Evolutionary conservation across 2,113 vertebrate species (phyloP).

Genomic region (Callorhinus ursinus): DNA sequence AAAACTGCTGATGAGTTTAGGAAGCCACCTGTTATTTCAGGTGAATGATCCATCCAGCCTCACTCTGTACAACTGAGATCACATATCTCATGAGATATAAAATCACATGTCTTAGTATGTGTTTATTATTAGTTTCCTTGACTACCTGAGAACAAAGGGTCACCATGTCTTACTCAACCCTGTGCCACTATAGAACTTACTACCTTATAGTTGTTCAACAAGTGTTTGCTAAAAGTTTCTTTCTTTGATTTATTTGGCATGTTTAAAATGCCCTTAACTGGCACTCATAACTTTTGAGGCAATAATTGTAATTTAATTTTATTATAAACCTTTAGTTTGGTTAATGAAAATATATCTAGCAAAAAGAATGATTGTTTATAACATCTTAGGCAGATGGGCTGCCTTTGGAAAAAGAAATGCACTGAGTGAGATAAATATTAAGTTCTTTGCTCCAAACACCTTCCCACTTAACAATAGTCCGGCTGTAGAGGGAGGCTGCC

Average conservation of each 20-base stretch:
- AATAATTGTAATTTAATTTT: constrained; percentile 1
- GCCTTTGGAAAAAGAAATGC: not conserved
- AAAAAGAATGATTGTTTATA: not conserved
- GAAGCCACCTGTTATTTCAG: not conserved
- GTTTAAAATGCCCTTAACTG: constrained; percentile 15
- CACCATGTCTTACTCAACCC: not conserved
- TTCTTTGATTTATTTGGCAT: not conserved
- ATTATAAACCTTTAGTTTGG: not conserved
- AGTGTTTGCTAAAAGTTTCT: not conserved
- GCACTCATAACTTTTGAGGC: not conserved
- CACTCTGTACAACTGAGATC: not conserved
- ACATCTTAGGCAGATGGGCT: not conserved
- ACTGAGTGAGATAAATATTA: not conserved
- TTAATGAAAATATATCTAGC: not conserved
- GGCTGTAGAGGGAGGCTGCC: not conserved
- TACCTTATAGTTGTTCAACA: not conserved
- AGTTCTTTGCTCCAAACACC: not conserved
- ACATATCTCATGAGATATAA: not conserved
- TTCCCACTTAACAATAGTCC: not conserved
- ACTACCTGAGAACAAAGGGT: not conserved
- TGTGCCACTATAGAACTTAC: not conserved
- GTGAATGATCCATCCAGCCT: not conserved
- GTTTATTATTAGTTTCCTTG: not conserved
- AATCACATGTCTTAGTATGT: not conserved
- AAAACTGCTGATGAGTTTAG: constrained; percentile 21